Evolutionary conservation across 30 jellyfish, hydroid and myxozoan genomes (phyloP).

Genomic region (Sanderia malayensis): DNA sequence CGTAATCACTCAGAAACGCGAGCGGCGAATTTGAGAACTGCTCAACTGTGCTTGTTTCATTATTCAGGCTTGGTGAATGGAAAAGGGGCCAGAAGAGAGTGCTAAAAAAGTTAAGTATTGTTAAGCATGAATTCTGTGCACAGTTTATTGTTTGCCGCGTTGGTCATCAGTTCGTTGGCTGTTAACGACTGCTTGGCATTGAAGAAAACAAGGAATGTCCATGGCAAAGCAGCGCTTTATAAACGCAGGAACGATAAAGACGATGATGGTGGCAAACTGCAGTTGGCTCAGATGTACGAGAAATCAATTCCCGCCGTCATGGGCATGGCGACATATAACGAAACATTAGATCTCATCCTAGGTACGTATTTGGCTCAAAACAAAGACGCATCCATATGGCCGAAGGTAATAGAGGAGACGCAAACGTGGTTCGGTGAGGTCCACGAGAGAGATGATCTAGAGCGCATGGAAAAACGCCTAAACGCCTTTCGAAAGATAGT

Average conservation of each 20-base stretch:
- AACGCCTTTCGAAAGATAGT: constrained; percentile 28
- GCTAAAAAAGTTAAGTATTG: too few species aligned
- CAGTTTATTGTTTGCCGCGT: too few species aligned
- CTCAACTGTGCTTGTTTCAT: too few species aligned
- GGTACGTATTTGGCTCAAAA: constrained; percentile 30
- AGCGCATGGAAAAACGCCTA: constrained; percentile 25
- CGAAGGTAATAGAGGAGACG: constrained; percentile 43
- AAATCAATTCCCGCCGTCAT: constrained; percentile 64
- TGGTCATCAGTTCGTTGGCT: too few species aligned
- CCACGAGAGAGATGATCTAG: constrained; percentile 13
- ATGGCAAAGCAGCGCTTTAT: neutral
- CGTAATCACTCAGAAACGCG: too few species aligned
- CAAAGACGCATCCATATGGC: constrained; percentile 50
- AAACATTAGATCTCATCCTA: constrained; percentile 14
- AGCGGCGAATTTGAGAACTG: too few species aligned
- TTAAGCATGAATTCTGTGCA: too few species aligned
- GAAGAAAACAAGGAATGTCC: too few species aligned
- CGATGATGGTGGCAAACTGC: too few species aligned
- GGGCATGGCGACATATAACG: constrained; percentile 50
- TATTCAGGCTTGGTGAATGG: too few species aligned
- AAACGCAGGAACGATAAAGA: too few species aligned
- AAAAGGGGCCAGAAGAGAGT: neutral
- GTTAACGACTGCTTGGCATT: too few species aligned
- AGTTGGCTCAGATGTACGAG: constrained; percentile 23
- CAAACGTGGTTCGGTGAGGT: constrained; percentile 54